Evolutionary conservation across 2,888 invertebrate species (phyloP).

Genomic region (Plebejus melissa): DNA sequence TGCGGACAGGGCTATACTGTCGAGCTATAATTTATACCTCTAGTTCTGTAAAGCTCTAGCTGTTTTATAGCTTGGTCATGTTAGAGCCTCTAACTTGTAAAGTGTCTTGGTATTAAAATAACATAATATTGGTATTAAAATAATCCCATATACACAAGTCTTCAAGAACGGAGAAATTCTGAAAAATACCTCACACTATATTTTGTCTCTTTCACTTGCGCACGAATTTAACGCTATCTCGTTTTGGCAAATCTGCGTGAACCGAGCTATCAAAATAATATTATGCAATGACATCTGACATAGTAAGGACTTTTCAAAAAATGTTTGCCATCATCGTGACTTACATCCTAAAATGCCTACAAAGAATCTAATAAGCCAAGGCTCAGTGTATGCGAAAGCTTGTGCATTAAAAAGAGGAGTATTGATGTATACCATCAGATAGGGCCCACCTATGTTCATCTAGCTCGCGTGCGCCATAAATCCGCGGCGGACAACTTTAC

Average conservation of each 20-base stretch:
- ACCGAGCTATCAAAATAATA: no score
- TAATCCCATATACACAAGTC: no score
- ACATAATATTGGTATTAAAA: no score
- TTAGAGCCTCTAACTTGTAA: background rate
- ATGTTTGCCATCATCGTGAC: background rate
- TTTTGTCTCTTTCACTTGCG: no score
- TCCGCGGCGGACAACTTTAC: slow-evolving; percentile 64
- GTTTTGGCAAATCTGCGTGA: no score
- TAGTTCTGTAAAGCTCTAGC: background rate
- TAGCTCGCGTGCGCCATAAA: slow-evolving; percentile 69
- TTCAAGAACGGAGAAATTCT: no score
- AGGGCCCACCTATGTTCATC: slow-evolving; percentile 54
- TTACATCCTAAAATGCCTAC: background rate
- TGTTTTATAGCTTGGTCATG: background rate
- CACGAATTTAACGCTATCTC: no score
- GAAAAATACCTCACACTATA: no score
- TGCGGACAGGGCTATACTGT: background rate
- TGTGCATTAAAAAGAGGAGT: slow-evolving; percentile 4
- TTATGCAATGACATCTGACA: no score
- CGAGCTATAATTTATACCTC: background rate
- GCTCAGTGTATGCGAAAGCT: background rate
- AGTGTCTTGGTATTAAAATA: background rate
- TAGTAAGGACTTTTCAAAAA: background rate
- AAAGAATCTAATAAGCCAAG: background rate
- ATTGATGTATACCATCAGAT: slow-evolving; percentile 17